Base-by-base conservation (phyloP, 2,797 vertebrate genomes). In the Squalus acanthias region DNA sequence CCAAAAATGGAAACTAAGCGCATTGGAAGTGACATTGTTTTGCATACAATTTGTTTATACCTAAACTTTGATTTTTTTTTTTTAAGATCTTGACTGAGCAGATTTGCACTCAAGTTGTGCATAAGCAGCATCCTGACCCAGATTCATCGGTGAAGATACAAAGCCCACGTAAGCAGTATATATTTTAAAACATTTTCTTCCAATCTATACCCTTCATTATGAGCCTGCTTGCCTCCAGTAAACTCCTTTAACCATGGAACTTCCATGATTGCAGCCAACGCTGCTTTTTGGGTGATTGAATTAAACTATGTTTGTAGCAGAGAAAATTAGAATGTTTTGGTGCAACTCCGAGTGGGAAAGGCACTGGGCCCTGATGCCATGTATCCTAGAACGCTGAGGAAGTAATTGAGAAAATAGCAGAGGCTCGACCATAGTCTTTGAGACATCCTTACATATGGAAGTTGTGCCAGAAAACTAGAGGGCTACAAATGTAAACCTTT, bases 101-200 rank as follows among this genome's bases (percentile, higher is more conserved):
- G 97, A 99, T 99, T 98, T 99, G 98, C 97, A 99, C 99, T 97
- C 99, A 99, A 97, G 99, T 99, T 97, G 98, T 99, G 97, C 99
- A 99, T 98, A 99, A 99, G 97, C 99, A 99, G 96, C 99, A 99
- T 97, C 99, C 99, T 97, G 99, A 99, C 97, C 99, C 99, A 29
- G 99, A 99, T 98, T 99, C 99, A 97, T 97, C 98, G 33, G 98
- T 99, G 97, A 99, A 99, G 98, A 99, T 99, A 97, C 98, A 99
- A 97, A 99, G 99, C 98, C 99, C 99, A 97, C 99, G 99, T 99
- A 98, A 99, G 99, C 98, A 97, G 96, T 8, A 39, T 94, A 67
- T 24, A 57, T 57, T 57, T 57, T 57, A 46, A 17, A 89, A 89
- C 24, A 69, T 22, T 6, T 63, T 91, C n/a, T 24, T 69, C 17